These are phyloP conservation scores for Poecilus cupreus DNA, from an alignment of 2,888 invertebrate species.

Conservation along the genomic window DNA sequence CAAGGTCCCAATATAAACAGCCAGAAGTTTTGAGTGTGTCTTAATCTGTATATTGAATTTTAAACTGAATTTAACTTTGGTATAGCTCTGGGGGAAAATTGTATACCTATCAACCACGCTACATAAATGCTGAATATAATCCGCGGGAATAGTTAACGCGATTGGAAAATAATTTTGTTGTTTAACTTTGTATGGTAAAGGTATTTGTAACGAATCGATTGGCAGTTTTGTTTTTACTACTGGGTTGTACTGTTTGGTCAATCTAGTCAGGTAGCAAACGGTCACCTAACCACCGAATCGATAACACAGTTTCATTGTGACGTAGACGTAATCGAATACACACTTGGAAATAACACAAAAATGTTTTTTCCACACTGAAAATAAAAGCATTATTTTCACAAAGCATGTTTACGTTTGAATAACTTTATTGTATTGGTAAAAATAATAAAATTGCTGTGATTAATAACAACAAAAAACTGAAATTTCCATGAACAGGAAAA, in stretches of 20 bases:
- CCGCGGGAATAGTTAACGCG: neutral
- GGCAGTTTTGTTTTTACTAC: neutral
- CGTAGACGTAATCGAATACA: constrained; percentile 46
- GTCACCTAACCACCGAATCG: constrained; percentile 51
- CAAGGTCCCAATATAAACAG: constrained; percentile 52
- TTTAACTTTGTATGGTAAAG: neutral
- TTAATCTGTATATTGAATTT: constrained; percentile 59
- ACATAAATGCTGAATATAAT: constrained; percentile 13
- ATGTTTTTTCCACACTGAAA: neutral
- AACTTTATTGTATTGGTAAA: neutral
- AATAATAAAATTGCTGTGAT: neutral
- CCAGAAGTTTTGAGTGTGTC: constrained; percentile 54
- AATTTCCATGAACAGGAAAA: no score
- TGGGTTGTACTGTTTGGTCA: constrained; percentile 30
- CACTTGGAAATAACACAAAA: constrained; percentile 22
- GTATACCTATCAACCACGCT: constrained; percentile 31
- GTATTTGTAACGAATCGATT: neutral
- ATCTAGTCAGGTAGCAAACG: constrained; percentile 48
- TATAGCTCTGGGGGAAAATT: constrained; percentile 38
- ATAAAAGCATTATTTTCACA: neutral
- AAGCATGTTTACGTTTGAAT: neutral
- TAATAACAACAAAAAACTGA: neutral
- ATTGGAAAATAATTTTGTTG: constrained; percentile 6
- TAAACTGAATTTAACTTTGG: constrained; percentile 57
- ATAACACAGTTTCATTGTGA: constrained; percentile 57